phyloP scores from a whole-genome alignment of 2,113 vertebrate species.

The Oceanites oceanicus region DNA sequence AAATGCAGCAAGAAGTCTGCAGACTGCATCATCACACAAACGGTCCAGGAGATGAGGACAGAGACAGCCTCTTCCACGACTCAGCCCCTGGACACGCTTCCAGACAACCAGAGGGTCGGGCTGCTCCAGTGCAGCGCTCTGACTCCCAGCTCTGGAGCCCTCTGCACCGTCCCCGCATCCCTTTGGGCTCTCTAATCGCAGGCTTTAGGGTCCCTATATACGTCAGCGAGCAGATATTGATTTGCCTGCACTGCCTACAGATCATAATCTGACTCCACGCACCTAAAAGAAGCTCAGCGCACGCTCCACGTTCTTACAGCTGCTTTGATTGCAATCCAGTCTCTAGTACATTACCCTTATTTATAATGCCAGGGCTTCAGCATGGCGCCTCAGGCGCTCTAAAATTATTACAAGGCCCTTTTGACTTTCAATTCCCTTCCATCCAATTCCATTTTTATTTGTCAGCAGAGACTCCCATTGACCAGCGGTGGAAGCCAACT shows the following conservation, averaged over 20 bases:
- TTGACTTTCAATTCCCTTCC: slow-evolving; percentile 73
- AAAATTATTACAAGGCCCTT: slow-evolving; percentile 71
- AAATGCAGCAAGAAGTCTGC: background rate
- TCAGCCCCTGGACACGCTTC: background rate
- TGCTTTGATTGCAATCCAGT: slow-evolving; percentile 57
- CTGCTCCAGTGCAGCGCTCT: background rate
- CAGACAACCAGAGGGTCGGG: rapidly evolving
- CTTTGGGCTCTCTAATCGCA: background rate
- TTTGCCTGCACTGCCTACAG: slow-evolving; percentile 19
- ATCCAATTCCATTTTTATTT: slow-evolving; percentile 60
- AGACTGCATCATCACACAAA: background rate
- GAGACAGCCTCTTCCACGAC: background rate
- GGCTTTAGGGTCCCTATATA: background rate
- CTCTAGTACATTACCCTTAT: slow-evolving; percentile 70
- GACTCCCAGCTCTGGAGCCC: background rate
- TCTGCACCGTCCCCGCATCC: background rate
- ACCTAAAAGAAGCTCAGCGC: slow-evolving; percentile 25
- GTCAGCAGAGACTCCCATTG: slow-evolving; percentile 25
- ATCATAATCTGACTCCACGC: slow-evolving; percentile 22
- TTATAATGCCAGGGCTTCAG: slow-evolving; percentile 54
- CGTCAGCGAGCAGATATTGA: slow-evolving; percentile 8
- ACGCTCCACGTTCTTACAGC: background rate
- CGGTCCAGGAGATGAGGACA: background rate
- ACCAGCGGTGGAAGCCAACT: background rate
- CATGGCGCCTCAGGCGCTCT: slow-evolving; percentile 41